Evolutionary conservation across 37 sponge, comb jelly and placozoan genomes (phyloP), one percentile per base, ranked within the genome.

Genomic region (Chondrosia reniformis): DNA sequence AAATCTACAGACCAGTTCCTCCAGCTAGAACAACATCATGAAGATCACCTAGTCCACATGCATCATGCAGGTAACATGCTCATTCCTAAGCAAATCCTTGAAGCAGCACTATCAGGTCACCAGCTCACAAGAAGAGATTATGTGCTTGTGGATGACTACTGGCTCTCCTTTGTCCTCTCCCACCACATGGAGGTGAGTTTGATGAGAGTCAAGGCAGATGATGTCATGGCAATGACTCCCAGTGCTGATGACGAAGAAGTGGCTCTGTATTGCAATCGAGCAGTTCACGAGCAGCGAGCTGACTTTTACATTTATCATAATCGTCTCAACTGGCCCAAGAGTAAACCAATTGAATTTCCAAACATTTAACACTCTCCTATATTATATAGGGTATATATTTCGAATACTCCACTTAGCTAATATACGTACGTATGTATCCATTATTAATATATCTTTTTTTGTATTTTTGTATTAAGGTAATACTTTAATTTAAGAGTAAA

Each of bases 111-210:
- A 15, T 4, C 67, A n/a, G 3, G 15, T 24, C 83, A 78, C 59
- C 63, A 62, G 36, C 37, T 87, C 17, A 83, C 88, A 9, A 15
- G 43, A 3, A 61, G 67, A 12, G 88, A 87, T 17, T 77, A 39
- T 57, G 69, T 83, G 27, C 63, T 87, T 7, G 75, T 87, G 3
- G 88, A 87, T 71, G 88, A 87, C 77, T 87, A 87, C 62, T 87
- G 83, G 83, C 41, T 87, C 79, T 83, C 83, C 6, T 87, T 87
- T 45, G 83, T 87, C 19, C 63, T 87, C 31, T 87, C 88, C 4
- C 88, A 87, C 77, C 83, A 82, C 66, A 49, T 87, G 73, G 40
- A 42, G 13, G 52, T 83, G n/a, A 46, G 72, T 1, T 27, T 87
- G 1, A 83, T 83, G 88, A 77, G 83, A 37, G 63, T 87, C 22